Percentiles rank a stretch among this genome's conserved stretches.
Evolutionary conservation across 37 sponge, comb jelly and placozoan species (phyloP).

Genomic region (Aplysina aerophoba): DNA sequence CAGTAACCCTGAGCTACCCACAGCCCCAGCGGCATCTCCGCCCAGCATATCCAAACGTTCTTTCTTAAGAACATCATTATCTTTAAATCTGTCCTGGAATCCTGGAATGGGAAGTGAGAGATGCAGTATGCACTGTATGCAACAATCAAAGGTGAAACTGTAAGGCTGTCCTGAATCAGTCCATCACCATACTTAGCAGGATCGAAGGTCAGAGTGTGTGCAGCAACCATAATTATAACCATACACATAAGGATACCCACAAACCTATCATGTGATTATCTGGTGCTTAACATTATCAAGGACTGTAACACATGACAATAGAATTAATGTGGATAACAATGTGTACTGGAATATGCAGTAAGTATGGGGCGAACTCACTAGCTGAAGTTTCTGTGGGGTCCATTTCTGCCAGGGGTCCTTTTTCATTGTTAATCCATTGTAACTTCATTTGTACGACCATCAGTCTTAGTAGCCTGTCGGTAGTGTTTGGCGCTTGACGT

Average conservation of each 20-base stretch:
- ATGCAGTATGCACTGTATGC: too few relatives aligned
- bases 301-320: too few relatives aligned
- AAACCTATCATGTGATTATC: not conserved
- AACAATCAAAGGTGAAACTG: too few relatives aligned
- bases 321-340: not conserved
- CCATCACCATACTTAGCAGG: too few relatives aligned
- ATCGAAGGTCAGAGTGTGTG: too few relatives aligned
- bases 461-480: too few relatives aligned
- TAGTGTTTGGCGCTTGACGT: too few relatives aligned
- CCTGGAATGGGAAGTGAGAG: not conserved
- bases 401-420: slow-evolving; percentile 14
- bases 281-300: too few relatives aligned
- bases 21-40: not conserved
- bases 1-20: not conserved
- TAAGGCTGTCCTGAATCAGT: too few relatives aligned
- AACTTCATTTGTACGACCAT: too few relatives aligned
- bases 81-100: not conserved
- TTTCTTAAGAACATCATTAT: not conserved
- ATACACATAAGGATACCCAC: not conserved
- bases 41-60: not conserved
- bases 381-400: slow-evolving; percentile 25
- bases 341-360: not conserved
- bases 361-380: not conserved
- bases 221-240: not conserved
- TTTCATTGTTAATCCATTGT: not conserved